A percentile compares a stretch with the other conserved stretches of the same genome.
phyloP scores from a whole-genome alignment of 2,888 invertebrate genomes.

The Scrobipalpa atriplicella region DNA sequence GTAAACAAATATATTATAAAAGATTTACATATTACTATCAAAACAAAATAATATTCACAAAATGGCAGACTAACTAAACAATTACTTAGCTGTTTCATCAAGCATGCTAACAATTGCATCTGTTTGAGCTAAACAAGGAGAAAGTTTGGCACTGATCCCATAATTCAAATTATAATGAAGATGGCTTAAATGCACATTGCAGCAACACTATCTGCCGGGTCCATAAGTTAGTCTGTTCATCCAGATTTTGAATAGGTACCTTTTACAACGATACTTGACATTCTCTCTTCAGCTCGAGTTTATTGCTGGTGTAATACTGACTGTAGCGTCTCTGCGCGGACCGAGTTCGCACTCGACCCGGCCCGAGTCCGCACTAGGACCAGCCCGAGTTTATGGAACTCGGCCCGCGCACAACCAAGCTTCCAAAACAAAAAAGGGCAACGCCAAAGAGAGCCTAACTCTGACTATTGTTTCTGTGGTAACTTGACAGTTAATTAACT shows the following conservation, averaged over 20 bases:
- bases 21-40: conserved; percentile 83
- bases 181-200: conserved; percentile 81
- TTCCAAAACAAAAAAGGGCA: conserved; percentile 55
- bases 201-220: conserved; percentile 71
- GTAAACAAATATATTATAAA: conserved; percentile 84
- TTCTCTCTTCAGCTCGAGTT: conserved; percentile 76
- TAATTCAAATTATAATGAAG: conserved; percentile 75
- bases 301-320: conserved; percentile 74
- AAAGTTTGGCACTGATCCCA: conserved; percentile 83
- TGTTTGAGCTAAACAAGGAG: conserved; percentile 81
- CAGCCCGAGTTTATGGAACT: neutral
- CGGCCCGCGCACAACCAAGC: conserved; percentile 45
- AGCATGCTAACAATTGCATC: conserved; percentile 82
- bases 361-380: neutral
- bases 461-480: conserved; percentile 78
- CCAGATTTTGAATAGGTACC: conserved; percentile 81
- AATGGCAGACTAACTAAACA: conserved; percentile 83
- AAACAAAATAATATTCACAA: conserved; percentile 84
- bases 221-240: conserved; percentile 77
- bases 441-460: conserved; percentile 78
- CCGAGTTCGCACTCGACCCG: conserved; percentile 36
- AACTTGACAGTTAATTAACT: conserved; percentile 76
- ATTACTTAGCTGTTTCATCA: conserved; percentile 78
- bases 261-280: conserved; percentile 80
- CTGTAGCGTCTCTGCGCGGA: conserved; percentile 48